Base-by-base conservation (phyloP, 1,140 invertebrate species). In the Drosophila mauritiana region DNA sequence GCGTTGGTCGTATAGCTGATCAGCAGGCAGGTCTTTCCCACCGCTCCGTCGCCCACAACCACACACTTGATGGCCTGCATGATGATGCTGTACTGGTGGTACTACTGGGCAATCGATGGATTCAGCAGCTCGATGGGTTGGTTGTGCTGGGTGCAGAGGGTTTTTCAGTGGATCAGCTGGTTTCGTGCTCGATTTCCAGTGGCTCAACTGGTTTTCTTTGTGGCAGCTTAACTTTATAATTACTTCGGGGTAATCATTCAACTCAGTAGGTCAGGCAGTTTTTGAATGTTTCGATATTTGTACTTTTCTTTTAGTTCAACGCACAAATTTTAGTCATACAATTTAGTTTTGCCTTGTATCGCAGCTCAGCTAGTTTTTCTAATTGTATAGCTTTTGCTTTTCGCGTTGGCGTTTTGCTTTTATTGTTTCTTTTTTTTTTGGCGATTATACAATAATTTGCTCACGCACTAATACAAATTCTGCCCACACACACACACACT, bases 1-100 rank as follows among this genome's bases (percentile, higher is more conserved):
- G 97, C 97, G 94, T 99, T 98, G 91, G 98, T 98, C 39, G 98
- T 99, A 93, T 98, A 99, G 93, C 97, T 98, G 94, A 99, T 98
- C 84, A 99, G 95, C 20, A 99, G 94, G 93, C 98, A 99, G 85
- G 98, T 99, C 95, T 99, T 99, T 96, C 98, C 98, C 84, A 98
- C 97, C 92, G 96, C 96, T 93, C 97, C 97, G 93, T 98, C 97
- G 70, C 97, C 97, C 80, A 98, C 97, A 80, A 98, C 97, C 82
- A 98, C 97, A 95, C 97, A 98, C 93, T 98, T 98, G 91, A 98
- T 98, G 54, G 97, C 97, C 93, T 98, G 97, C 97, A 98, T 98
- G 31, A 74, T 61, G 77, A 57, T 42, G 2, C n/a, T 40, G 5
- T 15, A 7, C 5, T 13, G n/a, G 20, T 22, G 20, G 20, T 22